Evolutionary conservation across 1,140 invertebrate species (phyloP), one percentile per base, ranked within the genome.

Genomic region (Ips nitidus): DNA sequence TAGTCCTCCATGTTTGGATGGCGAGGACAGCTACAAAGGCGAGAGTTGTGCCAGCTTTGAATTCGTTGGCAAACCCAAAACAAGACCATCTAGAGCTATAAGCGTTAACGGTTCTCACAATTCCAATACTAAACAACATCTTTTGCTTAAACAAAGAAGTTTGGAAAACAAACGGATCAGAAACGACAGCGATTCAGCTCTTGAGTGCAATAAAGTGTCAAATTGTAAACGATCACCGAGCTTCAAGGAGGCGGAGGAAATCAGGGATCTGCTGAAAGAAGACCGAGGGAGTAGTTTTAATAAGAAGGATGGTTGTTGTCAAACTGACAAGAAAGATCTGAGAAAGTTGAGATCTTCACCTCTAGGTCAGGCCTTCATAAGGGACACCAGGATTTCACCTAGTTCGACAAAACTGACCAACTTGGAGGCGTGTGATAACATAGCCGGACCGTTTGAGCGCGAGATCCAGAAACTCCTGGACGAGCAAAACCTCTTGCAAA

Each of bases 401-500:
- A 84, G 83, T 75, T 50, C 45, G 2, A 74, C 67, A n/a, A 81
- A 81, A 73, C 73, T 81, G 38, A 80, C 83, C 65, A 85, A 83
- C 61, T 77, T 78, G 2, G 80, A 83, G 50, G 78, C 77, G 41
- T 83, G 81, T 69, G 80, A 81, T 4, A 73, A 76, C 41, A 68
- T 76, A 42, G 76, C 81, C 38, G 86, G 85, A 52, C 89, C 88
- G 3, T 90, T 90, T 75, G 88, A 90, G 80, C 84, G 88, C 75
- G 89, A 91, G 76, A 89, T 91, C 70, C 88, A 90, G 80, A 88
- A 89, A 78, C 82, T 91, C 67, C 81, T 91, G 53, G 90, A 91
- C 75, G 88, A 90, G 75, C 87, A 88, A 76, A 87, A 87, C 79
- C 77, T 88, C 41, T 81, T 87, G 41, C 85, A 85, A 75, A 84